Conservation (phyloP, 2,113 vertebrate species). For the Dascyllus trimaculatus region DNA sequence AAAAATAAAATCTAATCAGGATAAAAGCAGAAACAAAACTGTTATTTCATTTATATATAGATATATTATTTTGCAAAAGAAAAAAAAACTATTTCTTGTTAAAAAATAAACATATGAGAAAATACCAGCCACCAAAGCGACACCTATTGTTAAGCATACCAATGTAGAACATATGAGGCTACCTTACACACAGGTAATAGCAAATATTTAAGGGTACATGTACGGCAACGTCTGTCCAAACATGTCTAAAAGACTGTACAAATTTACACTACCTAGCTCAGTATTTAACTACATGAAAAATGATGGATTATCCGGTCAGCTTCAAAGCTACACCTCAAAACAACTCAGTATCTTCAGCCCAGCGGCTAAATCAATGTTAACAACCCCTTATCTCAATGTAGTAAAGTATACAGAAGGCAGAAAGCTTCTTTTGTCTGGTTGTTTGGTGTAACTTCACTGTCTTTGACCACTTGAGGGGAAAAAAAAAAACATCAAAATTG, state of each 20-base stretch:
- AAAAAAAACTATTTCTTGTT: constrained; percentile 86
- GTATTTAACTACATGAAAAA: constrained; percentile 91
- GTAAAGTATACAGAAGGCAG: constrained; percentile 80
- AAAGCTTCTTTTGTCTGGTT: constrained; percentile 50
- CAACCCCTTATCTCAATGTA: constrained; percentile 71
- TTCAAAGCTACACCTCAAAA: constrained; percentile 77
- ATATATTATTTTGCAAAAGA: constrained; percentile 90
- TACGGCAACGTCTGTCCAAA: constrained; percentile 91
- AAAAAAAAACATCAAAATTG: constrained; percentile 40
- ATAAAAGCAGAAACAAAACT: constrained; percentile 76
- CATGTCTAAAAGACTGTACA: constrained; percentile 99
- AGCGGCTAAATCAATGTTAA: constrained; percentile 79
- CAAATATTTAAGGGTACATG: constrained; percentile 91
- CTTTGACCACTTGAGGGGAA: constrained; percentile 38
- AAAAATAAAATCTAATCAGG: constrained; percentile 64
- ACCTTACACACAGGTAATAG: constrained; percentile 93
- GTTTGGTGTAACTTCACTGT: constrained; percentile 76
- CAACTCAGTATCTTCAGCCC: constrained; percentile 83
- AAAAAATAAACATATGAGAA: constrained; percentile 85
- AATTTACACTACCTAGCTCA: constrained; percentile 96
- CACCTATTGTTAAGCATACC: constrained; percentile 93
- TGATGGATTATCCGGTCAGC: constrained; percentile 72
- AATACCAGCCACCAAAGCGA: constrained; percentile 91
- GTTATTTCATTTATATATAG: constrained; percentile 80
- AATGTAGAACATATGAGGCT: constrained; percentile 95